Percentiles rank a stretch among this genome's conserved stretches.
These are phyloP conservation scores for Daktulosphaira vitifoliae DNA, from an alignment of 1,140 invertebrate genomes.

Conservation along the genomic window DNA sequence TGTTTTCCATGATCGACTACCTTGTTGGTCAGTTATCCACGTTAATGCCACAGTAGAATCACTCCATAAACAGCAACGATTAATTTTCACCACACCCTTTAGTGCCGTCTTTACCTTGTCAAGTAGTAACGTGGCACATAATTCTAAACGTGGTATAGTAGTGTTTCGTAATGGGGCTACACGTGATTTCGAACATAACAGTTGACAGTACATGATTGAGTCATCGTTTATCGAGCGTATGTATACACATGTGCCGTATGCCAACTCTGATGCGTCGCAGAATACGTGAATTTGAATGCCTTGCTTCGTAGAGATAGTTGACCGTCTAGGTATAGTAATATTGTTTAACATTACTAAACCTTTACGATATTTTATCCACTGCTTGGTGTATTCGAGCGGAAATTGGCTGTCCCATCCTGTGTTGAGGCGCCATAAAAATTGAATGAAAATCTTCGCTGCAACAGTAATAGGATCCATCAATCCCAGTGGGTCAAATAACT, in stretches of 20 bases:
- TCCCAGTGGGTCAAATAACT: slow-evolving; percentile 45
- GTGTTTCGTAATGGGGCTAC: slow-evolving; percentile 42
- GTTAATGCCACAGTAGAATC: slow-evolving; percentile 43
- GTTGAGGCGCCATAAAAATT: slow-evolving; percentile 40
- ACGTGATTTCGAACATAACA: slow-evolving; percentile 40
- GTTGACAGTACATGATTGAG: slow-evolving; percentile 26
- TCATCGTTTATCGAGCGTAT: not conserved
- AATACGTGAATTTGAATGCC: slow-evolving; percentile 37
- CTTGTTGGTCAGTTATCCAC: slow-evolving; percentile 41
- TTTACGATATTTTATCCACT: slow-evolving; percentile 36
- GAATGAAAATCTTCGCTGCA: slow-evolving; percentile 43
- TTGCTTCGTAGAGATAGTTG: not conserved
- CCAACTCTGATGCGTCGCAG: slow-evolving; percentile 34
- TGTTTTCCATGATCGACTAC: slow-evolving; percentile 39
- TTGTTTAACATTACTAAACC: slow-evolving; percentile 29
- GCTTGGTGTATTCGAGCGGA: slow-evolving; percentile 35
- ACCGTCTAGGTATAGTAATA: slow-evolving; percentile 35
- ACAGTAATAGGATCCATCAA: slow-evolving; percentile 42
- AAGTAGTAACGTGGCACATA: slow-evolving; percentile 42
- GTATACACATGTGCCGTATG: slow-evolving; percentile 36
- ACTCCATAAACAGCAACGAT: slow-evolving; percentile 34
- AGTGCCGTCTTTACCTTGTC: slow-evolving; percentile 27
- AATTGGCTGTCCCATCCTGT: slow-evolving; percentile 42
- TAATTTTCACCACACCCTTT: not conserved
- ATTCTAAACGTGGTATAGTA: slow-evolving; percentile 43